These are phyloP conservation scores for Holothuria glaberrima DNA, from an alignment of 35 echinoderm and acorn worm genomes.

Conservation along the genomic window DNA sequence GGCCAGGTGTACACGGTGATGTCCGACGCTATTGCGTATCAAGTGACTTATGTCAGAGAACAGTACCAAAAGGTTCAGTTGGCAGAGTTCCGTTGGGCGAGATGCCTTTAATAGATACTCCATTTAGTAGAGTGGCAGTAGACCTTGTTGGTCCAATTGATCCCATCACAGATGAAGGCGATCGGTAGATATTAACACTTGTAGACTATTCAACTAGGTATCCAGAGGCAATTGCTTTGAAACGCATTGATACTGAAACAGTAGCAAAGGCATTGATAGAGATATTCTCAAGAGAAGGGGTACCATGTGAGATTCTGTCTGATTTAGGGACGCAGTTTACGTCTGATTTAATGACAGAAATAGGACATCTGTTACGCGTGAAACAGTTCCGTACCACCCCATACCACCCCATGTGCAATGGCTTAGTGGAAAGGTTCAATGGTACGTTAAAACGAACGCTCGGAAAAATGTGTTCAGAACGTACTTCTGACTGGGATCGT, in stretches of 20 bases:
- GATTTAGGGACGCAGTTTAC: conserved; percentile 45
- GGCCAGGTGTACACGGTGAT: conserved; percentile 54
- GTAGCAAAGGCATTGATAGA: conserved; percentile 33
- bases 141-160: conserved; percentile 7
- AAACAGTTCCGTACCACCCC: conserved; percentile 12
- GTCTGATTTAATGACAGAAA: neutral
- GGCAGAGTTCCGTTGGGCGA: conserved; percentile 47
- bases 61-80: conserved; percentile 61
- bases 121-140: conserved; percentile 33
- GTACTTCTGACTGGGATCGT: conserved; percentile 51
- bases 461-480: conserved; percentile 48
- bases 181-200: neutral
- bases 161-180: neutral
- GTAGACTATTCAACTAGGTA: conserved; percentile 41
- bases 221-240: conserved; percentile 30
- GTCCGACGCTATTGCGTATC: conserved; percentile 6
- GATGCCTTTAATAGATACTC: conserved; percentile 64
- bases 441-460: conserved; percentile 35
- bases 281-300: conserved; percentile 24
- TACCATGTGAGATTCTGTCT: conserved; percentile 35
- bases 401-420: conserved; percentile 29
- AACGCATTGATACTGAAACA: neutral
- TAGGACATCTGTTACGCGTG: neutral
- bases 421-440: conserved; percentile 37
- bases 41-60: conserved; percentile 55